Percentiles rank a stretch among this genome's conserved stretches.
phyloP scores from a whole-genome alignment of 2,797 vertebrate genomes.

The Tragopan temminckii region DNA sequence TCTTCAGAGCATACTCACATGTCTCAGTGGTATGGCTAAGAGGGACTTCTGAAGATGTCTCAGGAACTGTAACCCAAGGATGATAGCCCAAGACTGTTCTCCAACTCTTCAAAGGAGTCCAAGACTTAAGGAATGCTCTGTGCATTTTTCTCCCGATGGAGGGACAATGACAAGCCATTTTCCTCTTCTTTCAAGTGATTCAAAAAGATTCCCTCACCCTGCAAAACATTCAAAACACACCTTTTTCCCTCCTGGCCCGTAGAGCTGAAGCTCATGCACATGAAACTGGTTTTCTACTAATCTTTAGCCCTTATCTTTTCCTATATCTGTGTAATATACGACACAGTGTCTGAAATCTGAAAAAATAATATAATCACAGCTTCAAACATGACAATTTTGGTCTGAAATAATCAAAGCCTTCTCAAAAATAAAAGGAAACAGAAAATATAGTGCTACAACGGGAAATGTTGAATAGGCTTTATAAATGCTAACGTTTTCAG shows the following conservation, averaged over 20 bases:
- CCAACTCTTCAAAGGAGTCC: not conserved
- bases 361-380: not conserved
- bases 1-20: not conserved
- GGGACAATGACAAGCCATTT: not conserved
- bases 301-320: not conserved
- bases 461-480: slow-evolving; percentile 40
- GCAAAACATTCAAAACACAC: not conserved
- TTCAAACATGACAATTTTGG: slow-evolving; percentile 14
- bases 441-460: not conserved
- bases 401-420: slow-evolving; percentile 47
- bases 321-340: not conserved
- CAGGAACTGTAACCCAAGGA: not conserved
- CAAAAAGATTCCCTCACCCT: not conserved
- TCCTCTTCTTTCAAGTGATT: not conserved
- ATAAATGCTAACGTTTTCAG: slow-evolving; percentile 35
- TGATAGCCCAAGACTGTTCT: not conserved
- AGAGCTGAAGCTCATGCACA: not conserved
- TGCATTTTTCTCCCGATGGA: not conserved
- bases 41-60: not conserved
- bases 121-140: not conserved
- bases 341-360: not conserved
- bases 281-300: not conserved
- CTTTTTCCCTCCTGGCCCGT: not conserved
- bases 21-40: not conserved
- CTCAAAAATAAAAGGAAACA: slow-evolving; percentile 9